Evolutionary conservation across 2,113 vertebrate genomes (phyloP).

Genomic region (Zosterops pallidus): DNA sequence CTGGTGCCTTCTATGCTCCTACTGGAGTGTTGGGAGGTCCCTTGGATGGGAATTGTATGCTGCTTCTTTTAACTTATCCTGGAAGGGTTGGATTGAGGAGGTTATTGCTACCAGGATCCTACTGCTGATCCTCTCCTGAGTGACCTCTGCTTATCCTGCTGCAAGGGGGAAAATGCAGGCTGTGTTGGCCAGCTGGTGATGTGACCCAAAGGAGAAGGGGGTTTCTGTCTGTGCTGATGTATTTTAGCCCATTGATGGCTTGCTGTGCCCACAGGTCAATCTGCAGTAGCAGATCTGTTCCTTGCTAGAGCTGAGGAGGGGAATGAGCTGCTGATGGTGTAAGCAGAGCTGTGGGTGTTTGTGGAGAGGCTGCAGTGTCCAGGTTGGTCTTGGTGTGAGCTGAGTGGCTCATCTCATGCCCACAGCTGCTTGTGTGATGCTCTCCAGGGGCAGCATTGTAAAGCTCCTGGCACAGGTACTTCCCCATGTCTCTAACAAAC

Average conservation of each 20-base stretch:
- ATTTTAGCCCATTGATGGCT: not conserved
- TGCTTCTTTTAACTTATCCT: not conserved
- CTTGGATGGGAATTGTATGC: not conserved
- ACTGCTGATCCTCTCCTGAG: not conserved
- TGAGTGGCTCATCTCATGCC: not conserved
- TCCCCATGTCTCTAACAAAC: not conserved
- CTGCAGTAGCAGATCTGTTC: not conserved
- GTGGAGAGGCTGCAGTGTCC: not conserved
- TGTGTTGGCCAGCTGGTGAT: fast-evolving
- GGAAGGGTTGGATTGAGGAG: not conserved
- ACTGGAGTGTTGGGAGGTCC: not conserved
- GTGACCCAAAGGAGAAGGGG: not conserved
- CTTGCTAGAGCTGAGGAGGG: not conserved
- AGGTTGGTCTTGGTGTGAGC: not conserved
- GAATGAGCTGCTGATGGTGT: not conserved
- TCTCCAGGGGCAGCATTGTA: not conserved
- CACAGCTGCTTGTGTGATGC: not conserved
- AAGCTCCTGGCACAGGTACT: not conserved
- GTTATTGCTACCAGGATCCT: not conserved
- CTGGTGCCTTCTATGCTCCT: not conserved
- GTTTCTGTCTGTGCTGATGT: not conserved
- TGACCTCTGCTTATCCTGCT: not conserved
- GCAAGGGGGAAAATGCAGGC: not conserved
- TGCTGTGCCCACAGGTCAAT: not conserved
- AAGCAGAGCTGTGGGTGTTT: not conserved